A percentile compares a stretch with the other conserved stretches of the same genome.
Conservation (phyloP, 2,888 invertebrate genomes). For the Andrena chrysosceles region DNA sequence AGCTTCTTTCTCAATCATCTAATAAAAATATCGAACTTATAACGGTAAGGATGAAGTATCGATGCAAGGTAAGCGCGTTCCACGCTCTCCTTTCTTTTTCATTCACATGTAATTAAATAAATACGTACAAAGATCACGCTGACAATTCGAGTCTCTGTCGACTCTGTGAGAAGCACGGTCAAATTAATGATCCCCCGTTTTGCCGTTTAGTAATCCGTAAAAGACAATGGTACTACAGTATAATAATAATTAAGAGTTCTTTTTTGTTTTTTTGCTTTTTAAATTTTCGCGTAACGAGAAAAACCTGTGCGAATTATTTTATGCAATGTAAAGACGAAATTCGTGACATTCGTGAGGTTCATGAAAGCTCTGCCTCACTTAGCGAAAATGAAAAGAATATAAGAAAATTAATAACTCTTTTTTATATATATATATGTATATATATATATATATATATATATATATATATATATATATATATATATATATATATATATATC, state of each 20-base stretch:
- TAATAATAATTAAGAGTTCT: slow-evolving; percentile 57
- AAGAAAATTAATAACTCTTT: slow-evolving; percentile 52
- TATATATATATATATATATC: slow-evolving; percentile 36
- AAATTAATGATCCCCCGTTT: slow-evolving; percentile 66
- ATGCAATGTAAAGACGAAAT: slow-evolving; percentile 55
- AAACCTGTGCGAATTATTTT: slow-evolving; percentile 66
- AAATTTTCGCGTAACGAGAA: slow-evolving; percentile 51
- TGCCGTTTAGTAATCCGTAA: slow-evolving; percentile 41
- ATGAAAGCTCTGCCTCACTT: slow-evolving; percentile 58
- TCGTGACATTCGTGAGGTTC: slow-evolving; percentile 31
- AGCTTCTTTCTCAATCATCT: neutral
- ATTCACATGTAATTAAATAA: slow-evolving; percentile 4
- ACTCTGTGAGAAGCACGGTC: slow-evolving; percentile 16
- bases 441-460: slow-evolving; percentile 11
- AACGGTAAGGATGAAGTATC: neutral
- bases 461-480: neutral
- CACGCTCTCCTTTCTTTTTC: neutral
- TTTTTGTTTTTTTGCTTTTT: slow-evolving; percentile 20
- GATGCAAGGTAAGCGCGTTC: neutral
- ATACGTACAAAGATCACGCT: slow-evolving; percentile 24
- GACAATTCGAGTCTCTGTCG: slow-evolving; percentile 5
- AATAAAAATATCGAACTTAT: neutral
- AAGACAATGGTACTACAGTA: slow-evolving; percentile 53
- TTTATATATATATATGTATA: slow-evolving; percentile 14
- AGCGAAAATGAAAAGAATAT: slow-evolving; percentile 52